These are phyloP conservation scores for Drosophila nigrodunni DNA, from an alignment of 1,140 invertebrate species.

Conservation along the genomic window DNA sequence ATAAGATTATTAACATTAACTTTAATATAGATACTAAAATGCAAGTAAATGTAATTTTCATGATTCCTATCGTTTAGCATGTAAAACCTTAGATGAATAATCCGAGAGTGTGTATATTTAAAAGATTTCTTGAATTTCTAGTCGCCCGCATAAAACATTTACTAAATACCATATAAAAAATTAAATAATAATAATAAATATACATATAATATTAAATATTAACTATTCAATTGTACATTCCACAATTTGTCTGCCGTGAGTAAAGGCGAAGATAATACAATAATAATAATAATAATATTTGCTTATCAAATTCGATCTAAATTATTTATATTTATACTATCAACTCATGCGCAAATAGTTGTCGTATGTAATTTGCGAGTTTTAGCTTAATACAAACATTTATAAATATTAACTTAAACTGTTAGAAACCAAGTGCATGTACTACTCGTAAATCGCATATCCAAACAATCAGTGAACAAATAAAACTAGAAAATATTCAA, in stretches of 20 bases:
- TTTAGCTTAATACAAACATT: constrained; percentile 16
- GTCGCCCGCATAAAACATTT: constrained; percentile 80
- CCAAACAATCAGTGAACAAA: constrained; percentile 75
- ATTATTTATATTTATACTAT: constrained; percentile 19
- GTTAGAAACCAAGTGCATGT: constrained; percentile 55
- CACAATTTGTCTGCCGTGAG: constrained; percentile 49
- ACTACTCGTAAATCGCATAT: constrained; percentile 57
- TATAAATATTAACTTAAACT: constrained; percentile 26
- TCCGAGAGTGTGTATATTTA: constrained; percentile 70
- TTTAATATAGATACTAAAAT: constrained; percentile 59
- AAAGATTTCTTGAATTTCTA: constrained; percentile 80
- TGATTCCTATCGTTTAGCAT: constrained; percentile 77
- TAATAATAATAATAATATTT: constrained; percentile 24
- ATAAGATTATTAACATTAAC: constrained; percentile 45
- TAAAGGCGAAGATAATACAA: constrained; percentile 33
- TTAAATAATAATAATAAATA: constrained; percentile 40
- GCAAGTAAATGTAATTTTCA: constrained; percentile 76
- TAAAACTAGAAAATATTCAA: constrained; percentile 73
- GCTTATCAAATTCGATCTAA: constrained; percentile 29
- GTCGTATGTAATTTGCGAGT: constrained; percentile 33
- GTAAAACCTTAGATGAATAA: constrained; percentile 61
- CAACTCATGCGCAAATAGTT: constrained; percentile 26
- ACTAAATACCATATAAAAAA: constrained; percentile 58
- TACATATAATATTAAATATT: constrained; percentile 46
- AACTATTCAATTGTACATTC: constrained; percentile 42